Evolutionary conservation across 2,888 invertebrate genomes (phyloP).

Genomic region (Lochmaea capreae): DNA sequence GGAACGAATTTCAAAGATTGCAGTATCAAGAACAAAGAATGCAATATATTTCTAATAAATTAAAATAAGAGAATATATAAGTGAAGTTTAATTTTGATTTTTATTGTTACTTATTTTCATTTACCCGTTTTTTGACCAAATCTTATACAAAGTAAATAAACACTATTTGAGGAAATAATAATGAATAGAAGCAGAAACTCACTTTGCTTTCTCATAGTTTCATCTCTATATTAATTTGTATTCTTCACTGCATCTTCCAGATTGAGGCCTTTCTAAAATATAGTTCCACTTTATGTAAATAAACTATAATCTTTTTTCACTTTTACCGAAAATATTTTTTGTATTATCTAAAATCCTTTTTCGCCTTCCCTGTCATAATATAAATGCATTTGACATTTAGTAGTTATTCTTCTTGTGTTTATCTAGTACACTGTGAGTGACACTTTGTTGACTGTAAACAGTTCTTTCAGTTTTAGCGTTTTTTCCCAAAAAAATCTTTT

Average conservation of each 20-base stretch:
- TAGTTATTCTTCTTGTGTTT: conserved; percentile 12
- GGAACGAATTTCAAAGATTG: conserved; percentile 51
- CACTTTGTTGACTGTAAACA: conserved; percentile 50
- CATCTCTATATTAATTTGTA: too few species aligned
- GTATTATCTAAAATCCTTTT: not conserved
- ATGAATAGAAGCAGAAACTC: too few species aligned
- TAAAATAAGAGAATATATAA: conserved; percentile 18
- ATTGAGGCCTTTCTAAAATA: too few species aligned
- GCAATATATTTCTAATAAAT: conserved; percentile 46
- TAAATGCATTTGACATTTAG: not conserved
- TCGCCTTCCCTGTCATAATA: not conserved
- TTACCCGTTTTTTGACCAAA: not conserved
- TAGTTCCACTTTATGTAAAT: too few species aligned
- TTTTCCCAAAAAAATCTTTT: conserved; percentile 52
- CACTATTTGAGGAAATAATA: too few species aligned
- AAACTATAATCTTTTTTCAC: too few species aligned
- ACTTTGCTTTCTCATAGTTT: too few species aligned
- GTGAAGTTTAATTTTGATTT: conserved; percentile 3
- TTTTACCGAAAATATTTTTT: too few species aligned
- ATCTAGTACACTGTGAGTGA: conserved; percentile 29
- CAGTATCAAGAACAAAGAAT: conserved; percentile 41
- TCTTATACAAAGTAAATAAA: too few species aligned
- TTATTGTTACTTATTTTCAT: conserved; percentile 10
- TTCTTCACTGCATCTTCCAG: too few species aligned
- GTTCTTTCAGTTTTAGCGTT: conserved; percentile 51